Evolutionary conservation across 2,888 invertebrate species (phyloP), one percentile per base, ranked within the genome.

Genomic region (Agriotes lineatus): DNA sequence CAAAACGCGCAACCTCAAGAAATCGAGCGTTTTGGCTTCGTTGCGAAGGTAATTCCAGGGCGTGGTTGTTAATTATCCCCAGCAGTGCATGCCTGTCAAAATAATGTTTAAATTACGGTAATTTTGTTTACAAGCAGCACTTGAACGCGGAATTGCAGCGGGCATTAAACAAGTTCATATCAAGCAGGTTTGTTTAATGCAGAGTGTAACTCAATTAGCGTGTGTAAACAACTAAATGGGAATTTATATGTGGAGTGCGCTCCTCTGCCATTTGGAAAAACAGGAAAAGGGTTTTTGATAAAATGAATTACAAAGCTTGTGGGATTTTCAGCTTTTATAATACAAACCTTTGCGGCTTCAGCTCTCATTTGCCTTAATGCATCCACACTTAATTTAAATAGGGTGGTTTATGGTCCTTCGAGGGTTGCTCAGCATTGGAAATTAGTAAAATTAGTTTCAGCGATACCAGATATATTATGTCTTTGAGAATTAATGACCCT

Each of bases 371-470:
- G 52, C 42, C 33, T 57, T 66, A 66, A 66, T 66, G 66, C 37
- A 59, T 52, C 20, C 57, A 59, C 66, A 60, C 59, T 66, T 66
- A 59, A 60, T 66, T 59, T 66, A 66, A 66, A 66, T 48, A 25
- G 66, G 59, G 59, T 59, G 37, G 59, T 66, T 58, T 58, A 66
- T 44, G 42, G 59, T 30, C 45, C 45, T 33, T 14, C 9, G 61
- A 50, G 61, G 25, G 61, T 45, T 50, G 50, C 50, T 22, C 30
- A 57, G 64, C 44, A 64, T 57, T 64, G 64, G 35, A 64, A 64
- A 64, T 64, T 64, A 64, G 64, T 35, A 48, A 64, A 64, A 64
- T 64, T 64, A 57, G 44, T 45, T 57, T 64, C 22, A 22, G 22
- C 12, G 10, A 54, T 54, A 30, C 54, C n/a, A 42, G 18, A 39